A percentile compares a stretch with the other conserved stretches of the same genome.
Evolutionary conservation across 1,140 invertebrate species (phyloP).

Genomic region (Drosophila lini): DNA sequence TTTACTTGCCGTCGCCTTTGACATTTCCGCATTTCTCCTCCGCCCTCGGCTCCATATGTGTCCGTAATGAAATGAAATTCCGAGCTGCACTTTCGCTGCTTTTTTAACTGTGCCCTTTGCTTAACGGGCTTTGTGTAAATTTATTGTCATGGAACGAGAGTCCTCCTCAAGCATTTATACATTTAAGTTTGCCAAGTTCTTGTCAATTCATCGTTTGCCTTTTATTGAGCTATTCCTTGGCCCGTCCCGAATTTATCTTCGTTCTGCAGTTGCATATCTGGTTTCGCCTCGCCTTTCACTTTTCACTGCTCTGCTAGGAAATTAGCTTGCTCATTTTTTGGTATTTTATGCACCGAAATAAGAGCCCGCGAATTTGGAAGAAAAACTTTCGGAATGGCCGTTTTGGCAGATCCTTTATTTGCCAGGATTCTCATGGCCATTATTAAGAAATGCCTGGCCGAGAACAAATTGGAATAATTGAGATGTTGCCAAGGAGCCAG

Average conservation of each 20-base stretch:
- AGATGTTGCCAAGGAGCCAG: slow-evolving; percentile 42
- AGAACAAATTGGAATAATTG: slow-evolving; percentile 60
- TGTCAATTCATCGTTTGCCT: slow-evolving; percentile 65
- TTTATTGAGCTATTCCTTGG: slow-evolving; percentile 72
- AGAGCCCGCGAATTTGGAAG: slow-evolving; percentile 28
- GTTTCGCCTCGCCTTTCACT: slow-evolving; percentile 9
- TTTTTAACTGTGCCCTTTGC: slow-evolving; percentile 3
- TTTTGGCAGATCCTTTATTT: slow-evolving; percentile 46
- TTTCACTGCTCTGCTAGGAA: slow-evolving; percentile 39
- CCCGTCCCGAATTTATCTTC: slow-evolving; percentile 52
- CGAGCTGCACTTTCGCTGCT: slow-evolving; percentile 37
- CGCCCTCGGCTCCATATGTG: slow-evolving; percentile 1
- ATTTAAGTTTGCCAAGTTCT: slow-evolving; percentile 73
- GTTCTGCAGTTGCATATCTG: slow-evolving; percentile 34
- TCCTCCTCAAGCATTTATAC: slow-evolving; percentile 60
- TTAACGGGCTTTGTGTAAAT: slow-evolving; percentile 44
- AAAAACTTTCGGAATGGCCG: slow-evolving; percentile 37
- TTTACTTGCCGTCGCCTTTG: slow-evolving; percentile 7
- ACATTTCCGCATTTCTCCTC: slow-evolving; percentile 5
- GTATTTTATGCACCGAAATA: slow-evolving; percentile 44
- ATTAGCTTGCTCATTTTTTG: slow-evolving; percentile 58
- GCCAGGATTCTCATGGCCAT: slow-evolving; percentile 44
- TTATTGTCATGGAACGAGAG: slow-evolving; percentile 57
- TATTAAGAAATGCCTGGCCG: slow-evolving; percentile 53
- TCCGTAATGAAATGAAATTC: slow-evolving; percentile 61